Base-by-base conservation (phyloP, 2,888 invertebrate genomes). In the Harmothoe impar region DNA sequence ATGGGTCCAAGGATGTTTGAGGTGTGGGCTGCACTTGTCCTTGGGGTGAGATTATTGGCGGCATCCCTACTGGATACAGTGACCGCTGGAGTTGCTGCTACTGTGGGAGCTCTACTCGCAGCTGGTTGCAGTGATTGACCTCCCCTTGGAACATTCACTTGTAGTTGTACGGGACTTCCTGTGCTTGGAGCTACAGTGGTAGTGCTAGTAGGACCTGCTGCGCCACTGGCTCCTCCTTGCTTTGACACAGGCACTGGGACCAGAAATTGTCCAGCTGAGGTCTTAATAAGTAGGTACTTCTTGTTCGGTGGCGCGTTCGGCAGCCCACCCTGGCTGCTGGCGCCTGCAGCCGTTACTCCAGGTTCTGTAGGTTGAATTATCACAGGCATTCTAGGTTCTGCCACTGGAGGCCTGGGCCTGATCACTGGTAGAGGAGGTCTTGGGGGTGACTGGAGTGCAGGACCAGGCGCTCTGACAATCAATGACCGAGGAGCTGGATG, bases 401-500 rank as follows among this genome's bases (percentile, higher is more conserved):
- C 23, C 3, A 1, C 20, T 23, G 51, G 3, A 12, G 43, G 77
- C 31, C 31, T 35, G 0, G 43, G 84, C 10, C 84, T 84, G 84
- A 52, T 43, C 3, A 43, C n/a, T 17, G 52, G 51, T 0, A 84
- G n/a, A 35, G 51, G 23, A 7, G 84, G 84, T 43, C n/a, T 33
- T 17, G 10, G 43, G 10, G 43, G 43, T 43, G 43, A 43, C 43
- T 43, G 43, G 43, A 43, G 5, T 43, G 43, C 3, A 29, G 78
- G 78, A 35, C 31, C 31, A 20, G 33, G 78, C 20, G 7, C n/a
- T 62, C 62, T 62, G 20, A 62, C n/a, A 77, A 86, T 0, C 33
- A 86, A 52, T 5, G 86, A 86, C 33, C 86, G 51, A n/a, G 86
- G 86, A n/a, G 86, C 86, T 54, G 86, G 86, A 5, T 86, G 86